A percentile compares a stretch with the other conserved stretches of the same genome.
Evolutionary conservation across 2,113 vertebrate species (phyloP).

Genomic region (Thunnus thynnus): DNA sequence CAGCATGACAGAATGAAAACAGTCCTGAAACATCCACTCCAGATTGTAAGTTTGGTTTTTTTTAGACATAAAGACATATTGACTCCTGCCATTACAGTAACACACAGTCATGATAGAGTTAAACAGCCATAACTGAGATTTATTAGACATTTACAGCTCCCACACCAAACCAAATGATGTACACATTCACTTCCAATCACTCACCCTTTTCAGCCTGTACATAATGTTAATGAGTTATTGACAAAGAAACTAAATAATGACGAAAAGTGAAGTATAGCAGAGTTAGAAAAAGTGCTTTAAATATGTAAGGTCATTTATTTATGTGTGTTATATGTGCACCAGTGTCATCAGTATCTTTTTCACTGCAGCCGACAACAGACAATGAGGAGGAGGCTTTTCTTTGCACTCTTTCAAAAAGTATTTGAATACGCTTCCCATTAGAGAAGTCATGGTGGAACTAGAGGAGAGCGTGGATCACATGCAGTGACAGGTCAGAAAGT

Average conservation of each 20-base stretch:
- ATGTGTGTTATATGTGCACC: background rate
- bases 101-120: background rate
- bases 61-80: background rate
- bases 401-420: background rate
- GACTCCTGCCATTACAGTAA: background rate
- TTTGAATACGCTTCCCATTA: background rate
- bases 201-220: too few relatives aligned
- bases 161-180: background rate
- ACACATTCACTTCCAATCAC: background rate
- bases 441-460: background rate
- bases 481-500: conserved; percentile 41
- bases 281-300: background rate
- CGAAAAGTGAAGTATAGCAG: background rate
- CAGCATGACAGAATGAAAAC: too few relatives aligned
- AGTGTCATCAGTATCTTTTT: background rate
- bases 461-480: conserved; percentile 1
- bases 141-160: background rate
- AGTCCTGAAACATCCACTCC: too few relatives aligned
- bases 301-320: background rate
- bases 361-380: background rate
- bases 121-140: background rate
- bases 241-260: too few relatives aligned
- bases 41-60: background rate
- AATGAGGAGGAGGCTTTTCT: background rate
- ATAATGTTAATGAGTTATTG: too few relatives aligned